These are phyloP conservation scores for Seriola rivoliana DNA, from an alignment of 2,113 vertebrate species.

Conservation along the genomic window DNA sequence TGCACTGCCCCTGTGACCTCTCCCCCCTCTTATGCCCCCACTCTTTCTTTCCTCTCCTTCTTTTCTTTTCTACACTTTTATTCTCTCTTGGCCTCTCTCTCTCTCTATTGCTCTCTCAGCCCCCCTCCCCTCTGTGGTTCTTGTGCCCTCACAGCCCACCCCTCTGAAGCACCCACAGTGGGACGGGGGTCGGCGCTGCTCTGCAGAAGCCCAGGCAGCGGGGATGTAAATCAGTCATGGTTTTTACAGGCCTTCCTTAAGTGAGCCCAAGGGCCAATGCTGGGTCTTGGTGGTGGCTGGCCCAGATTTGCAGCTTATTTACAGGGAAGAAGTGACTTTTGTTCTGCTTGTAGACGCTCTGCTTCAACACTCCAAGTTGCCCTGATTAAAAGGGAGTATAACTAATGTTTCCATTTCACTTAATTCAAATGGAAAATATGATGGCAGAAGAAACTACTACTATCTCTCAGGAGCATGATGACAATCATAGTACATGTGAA, in stretches of 20 bases:
- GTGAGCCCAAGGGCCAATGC: constrained; percentile 66
- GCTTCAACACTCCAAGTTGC: constrained; percentile 41
- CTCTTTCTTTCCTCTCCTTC: constrained; percentile 45
- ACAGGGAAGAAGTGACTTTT: constrained; percentile 76
- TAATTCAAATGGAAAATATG: constrained; percentile 38
- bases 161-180: constrained; percentile 62
- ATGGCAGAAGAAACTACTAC: neutral
- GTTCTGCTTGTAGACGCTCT: constrained; percentile 53
- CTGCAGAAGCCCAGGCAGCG: constrained; percentile 69
- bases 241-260: constrained; percentile 77
- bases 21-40: constrained; percentile 27
- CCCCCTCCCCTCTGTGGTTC: constrained; percentile 27
- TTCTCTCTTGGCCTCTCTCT: constrained; percentile 44
- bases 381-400: constrained; percentile 49
- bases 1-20: constrained; percentile 79
- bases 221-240: constrained; percentile 83
- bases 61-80: constrained; percentile 58
- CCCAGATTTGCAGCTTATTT: constrained; percentile 72
- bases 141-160: constrained; percentile 44
- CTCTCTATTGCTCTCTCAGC: constrained; percentile 6
- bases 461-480: neutral
- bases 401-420: constrained; percentile 37
- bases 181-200: constrained; percentile 56
- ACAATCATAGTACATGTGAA: constrained; percentile 13
- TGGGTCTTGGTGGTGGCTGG: constrained; percentile 62